Conservation (phyloP, 2,797 vertebrate species). For the Coendou prehensilis region DNA sequence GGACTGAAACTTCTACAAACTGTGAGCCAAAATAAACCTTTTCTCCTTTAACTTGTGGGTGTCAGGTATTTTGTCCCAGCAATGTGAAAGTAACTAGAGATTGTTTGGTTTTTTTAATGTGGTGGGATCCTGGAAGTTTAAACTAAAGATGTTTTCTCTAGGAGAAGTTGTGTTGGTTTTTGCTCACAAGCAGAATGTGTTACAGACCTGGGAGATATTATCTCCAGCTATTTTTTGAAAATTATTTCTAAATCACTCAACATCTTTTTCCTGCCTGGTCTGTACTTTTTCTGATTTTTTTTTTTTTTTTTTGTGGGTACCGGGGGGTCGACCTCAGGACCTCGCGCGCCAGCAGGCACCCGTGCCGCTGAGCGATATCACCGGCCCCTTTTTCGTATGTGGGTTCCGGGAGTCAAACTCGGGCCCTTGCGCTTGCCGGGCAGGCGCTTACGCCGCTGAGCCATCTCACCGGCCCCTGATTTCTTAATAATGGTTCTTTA, state of each 20-base stretch:
- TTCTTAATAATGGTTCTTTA: slow-evolving; percentile 54
- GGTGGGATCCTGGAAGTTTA: slow-evolving; percentile 38
- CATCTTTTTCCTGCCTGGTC: slow-evolving; percentile 1
- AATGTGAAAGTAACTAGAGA: not conserved
- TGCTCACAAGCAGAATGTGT: slow-evolving; percentile 27
- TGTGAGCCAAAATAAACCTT: not conserved
- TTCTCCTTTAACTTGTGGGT: not conserved
- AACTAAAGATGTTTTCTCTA: slow-evolving; percentile 49
- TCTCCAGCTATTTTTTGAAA: slow-evolving; percentile 44
- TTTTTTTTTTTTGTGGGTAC: too few relatives aligned
- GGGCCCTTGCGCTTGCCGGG: too few relatives aligned
- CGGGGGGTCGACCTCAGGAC: too few relatives aligned
- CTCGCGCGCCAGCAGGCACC: too few relatives aligned
- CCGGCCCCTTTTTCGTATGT: too few relatives aligned
- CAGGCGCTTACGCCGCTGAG: too few relatives aligned
- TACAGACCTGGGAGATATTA: not conserved
- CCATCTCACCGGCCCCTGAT: too few relatives aligned
- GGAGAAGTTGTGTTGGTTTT: slow-evolving; percentile 32
- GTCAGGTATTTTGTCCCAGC: not conserved
- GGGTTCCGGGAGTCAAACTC: too few relatives aligned
- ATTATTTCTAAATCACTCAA: slow-evolving; percentile 58
- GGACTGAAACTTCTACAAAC: not conserved
- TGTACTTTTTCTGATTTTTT: not conserved
- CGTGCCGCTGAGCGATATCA: too few relatives aligned
- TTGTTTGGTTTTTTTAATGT: not conserved